Evolutionary conservation across 2,113 vertebrate genomes (phyloP).

Genomic region (Salvelinus namaycush): DNA sequence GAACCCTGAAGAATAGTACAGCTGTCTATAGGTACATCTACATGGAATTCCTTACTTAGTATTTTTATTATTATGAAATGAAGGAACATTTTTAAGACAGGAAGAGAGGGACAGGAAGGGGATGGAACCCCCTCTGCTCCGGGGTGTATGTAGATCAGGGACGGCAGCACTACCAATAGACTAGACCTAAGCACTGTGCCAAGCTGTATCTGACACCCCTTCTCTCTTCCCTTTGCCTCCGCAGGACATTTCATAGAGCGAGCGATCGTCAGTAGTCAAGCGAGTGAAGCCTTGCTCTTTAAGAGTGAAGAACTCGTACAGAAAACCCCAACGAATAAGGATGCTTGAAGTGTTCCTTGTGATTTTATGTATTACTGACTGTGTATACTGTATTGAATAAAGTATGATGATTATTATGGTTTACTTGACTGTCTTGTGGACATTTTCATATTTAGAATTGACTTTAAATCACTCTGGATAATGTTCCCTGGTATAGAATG

Average conservation of each 20-base stretch:
- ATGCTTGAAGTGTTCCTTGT: slow-evolving; percentile 5
- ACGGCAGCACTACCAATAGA: too few species aligned
- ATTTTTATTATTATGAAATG: too few species aligned
- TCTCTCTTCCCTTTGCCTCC: slow-evolving; percentile 14
- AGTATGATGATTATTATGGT: slow-evolving; percentile 4
- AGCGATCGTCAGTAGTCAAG: slow-evolving; percentile 77
- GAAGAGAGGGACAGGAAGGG: too few species aligned
- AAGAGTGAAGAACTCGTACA: slow-evolving; percentile 73
- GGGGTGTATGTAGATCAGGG: too few species aligned
- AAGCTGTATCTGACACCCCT: neutral
- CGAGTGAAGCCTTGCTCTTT: slow-evolving; percentile 84
- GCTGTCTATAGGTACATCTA: too few species aligned
- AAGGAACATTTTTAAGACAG: too few species aligned
- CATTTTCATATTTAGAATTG: neutral
- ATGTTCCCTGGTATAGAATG: neutral
- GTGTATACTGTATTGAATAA: slow-evolving; percentile 41
- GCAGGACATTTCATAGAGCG: slow-evolving; percentile 82
- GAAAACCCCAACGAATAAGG: slow-evolving; percentile 37
- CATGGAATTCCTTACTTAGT: too few species aligned
- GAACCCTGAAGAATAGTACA: too few species aligned
- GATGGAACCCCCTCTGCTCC: too few species aligned
- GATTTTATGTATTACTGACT: neutral
- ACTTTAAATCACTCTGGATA: neutral
- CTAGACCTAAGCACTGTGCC: too few species aligned
- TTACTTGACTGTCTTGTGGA: neutral